Evolutionary conservation across 2,113 vertebrate species (phyloP).

Genomic region (Dicaeum eximium): DNA sequence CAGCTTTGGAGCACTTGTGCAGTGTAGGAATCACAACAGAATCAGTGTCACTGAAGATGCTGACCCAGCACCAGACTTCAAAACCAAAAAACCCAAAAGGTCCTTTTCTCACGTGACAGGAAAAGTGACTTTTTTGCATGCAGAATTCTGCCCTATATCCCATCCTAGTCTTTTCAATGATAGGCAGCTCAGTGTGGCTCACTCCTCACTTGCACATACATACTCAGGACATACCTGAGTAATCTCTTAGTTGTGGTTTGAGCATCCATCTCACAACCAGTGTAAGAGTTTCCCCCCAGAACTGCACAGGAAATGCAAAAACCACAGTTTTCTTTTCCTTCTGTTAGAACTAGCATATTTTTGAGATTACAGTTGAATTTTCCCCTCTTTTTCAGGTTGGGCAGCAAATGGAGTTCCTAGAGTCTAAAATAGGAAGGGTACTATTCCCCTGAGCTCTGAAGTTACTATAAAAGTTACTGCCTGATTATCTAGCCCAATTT

Average conservation of each 20-base stretch:
- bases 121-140: background rate
- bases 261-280: background rate
- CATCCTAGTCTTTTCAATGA: background rate
- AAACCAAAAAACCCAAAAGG: background rate
- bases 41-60: background rate
- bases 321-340: background rate
- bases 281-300: background rate
- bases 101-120: background rate
- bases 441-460: background rate
- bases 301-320: background rate
- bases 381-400: background rate
- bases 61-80: background rate
- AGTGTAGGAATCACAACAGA: background rate
- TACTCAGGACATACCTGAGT: rapidly evolving
- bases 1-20: background rate
- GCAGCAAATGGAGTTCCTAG: background rate
- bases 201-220: background rate
- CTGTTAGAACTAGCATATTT: background rate
- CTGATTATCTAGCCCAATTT: background rate
- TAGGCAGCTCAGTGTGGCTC: background rate
- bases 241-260: background rate
- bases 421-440: background rate
- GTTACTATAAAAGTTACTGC: background rate
- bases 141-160: background rate
- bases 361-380: background rate